Evolutionary conservation across 2,888 invertebrate species (phyloP), one percentile per base, ranked within the genome.

Genomic region (Melinaea marsaeus): DNA sequence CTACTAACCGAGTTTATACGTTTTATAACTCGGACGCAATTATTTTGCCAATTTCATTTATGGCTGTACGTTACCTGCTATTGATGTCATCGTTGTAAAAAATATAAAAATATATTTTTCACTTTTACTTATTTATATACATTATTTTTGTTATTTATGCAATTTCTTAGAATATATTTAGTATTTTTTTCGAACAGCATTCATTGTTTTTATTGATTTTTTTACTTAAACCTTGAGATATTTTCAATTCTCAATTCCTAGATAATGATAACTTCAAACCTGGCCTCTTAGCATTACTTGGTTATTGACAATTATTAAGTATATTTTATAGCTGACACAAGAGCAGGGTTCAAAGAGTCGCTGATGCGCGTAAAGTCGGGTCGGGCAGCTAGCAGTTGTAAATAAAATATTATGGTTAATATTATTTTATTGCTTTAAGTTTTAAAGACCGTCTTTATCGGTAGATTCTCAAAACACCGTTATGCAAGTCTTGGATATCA

Each of bases 1-100:
- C 67, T 63, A 66, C 62, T 70, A 66, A 73, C 71, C 72, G 68
- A 64, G 58, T 69, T 71, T 65, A 59, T 62, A 63, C 58, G 62
- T 67, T 66, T 54, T 63, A 63, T 67, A 60, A 60, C 57, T 47
- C 57, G 57, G 64, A 65, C 59, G 56, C 60, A 67, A 65, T 64
- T 64, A 64, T 58, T 65, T 58, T 67, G 55, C 77, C 70, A 37
- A 37, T 37, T 37, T 37, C 4, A 42, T 42, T 42, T 42, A 42
- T 42, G 9, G 7, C 9, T 42, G 9, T 42, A 9, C 42, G 42
- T 42, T 42, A 6, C 37, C 37, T 37, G 37, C 2, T 37, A 37
- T 37, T 7, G 37, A 6, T 37, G 7, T 37, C 7, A 7, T 37
- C 4, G 7, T 37, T 37, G 37, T 37, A 6, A 37, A 7, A 37